Percentiles rank a stretch among this genome's conserved stretches.
Evolutionary conservation across 2,888 invertebrate species (phyloP).

Genomic region (Drosophila ezoana): DNA sequence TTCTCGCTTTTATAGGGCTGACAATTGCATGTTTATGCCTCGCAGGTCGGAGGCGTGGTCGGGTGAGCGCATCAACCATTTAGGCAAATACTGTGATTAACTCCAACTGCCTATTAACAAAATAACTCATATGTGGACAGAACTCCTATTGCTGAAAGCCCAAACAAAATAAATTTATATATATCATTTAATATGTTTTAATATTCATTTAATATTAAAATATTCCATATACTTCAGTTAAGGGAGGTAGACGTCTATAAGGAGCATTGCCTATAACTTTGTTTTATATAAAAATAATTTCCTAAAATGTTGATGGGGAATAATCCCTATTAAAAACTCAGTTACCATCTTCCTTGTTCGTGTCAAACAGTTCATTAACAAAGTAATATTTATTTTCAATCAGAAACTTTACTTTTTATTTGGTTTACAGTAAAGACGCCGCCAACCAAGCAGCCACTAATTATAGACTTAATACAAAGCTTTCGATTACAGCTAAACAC

Average conservation of each 20-base stretch:
- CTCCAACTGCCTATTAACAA: neutral
- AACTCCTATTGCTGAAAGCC: too few species aligned
- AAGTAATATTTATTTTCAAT: slow-evolving; percentile 2
- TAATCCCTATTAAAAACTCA: too few species aligned
- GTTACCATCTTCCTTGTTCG: too few species aligned
- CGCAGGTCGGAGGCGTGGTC: neutral
- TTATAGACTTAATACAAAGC: slow-evolving; percentile 32
- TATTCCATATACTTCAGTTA: too few species aligned
- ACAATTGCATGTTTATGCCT: slow-evolving; percentile 24
- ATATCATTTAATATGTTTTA: neutral
- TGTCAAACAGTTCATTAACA: too few species aligned
- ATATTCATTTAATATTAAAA: too few species aligned
- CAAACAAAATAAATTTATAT: neutral
- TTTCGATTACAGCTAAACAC: slow-evolving; percentile 63
- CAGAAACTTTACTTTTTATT: slow-evolving; percentile 39
- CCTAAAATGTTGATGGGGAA: too few species aligned
- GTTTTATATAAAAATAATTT: too few species aligned
- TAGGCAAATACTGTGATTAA: neutral
- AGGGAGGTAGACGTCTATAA: too few species aligned
- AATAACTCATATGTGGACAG: too few species aligned
- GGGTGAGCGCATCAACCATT: neutral
- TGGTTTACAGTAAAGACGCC: slow-evolving; percentile 46
- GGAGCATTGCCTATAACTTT: too few species aligned
- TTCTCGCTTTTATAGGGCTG: slow-evolving; percentile 21
- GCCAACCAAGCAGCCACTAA: slow-evolving; percentile 41